Conservation (phyloP, 2,113 vertebrate genomes). For the Lathamus discolor region DNA sequence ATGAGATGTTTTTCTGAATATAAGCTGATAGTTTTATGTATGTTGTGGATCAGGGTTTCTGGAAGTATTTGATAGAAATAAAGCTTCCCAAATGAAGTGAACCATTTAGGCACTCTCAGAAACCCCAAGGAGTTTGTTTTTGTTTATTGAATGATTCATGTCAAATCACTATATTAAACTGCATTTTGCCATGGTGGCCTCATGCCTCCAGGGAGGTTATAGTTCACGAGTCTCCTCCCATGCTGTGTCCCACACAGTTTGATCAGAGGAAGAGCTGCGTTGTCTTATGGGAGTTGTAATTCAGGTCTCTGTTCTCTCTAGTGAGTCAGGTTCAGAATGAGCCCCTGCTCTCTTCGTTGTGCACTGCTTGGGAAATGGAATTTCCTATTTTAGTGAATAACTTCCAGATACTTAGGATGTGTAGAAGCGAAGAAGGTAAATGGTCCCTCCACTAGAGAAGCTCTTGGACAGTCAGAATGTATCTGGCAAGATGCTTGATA, state of each 20-base stretch:
- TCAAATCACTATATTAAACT: neutral
- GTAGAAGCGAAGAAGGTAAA: neutral
- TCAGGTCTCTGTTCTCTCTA: neutral
- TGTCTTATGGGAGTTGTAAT: neutral
- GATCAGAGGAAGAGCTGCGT: neutral
- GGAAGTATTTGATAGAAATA: neutral
- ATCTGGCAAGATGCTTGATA: neutral
- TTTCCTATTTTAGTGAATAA: rapidly evolving
- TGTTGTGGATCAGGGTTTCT: neutral
- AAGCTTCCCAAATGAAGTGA: neutral
- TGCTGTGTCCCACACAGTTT: neutral
- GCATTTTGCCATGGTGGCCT: conserved; percentile 28
- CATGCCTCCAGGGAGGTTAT: neutral
- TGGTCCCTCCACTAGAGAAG: neutral
- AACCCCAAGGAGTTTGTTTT: neutral
- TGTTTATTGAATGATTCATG: conserved; percentile 13
- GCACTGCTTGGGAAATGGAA: neutral
- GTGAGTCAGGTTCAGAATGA: neutral
- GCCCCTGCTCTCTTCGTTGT: neutral
- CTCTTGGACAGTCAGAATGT: neutral
- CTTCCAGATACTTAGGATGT: neutral
- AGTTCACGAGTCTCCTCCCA: neutral
- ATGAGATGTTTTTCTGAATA: neutral
- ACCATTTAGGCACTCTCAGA: neutral
- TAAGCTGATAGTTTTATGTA: neutral